Evolutionary conservation across 2,888 invertebrate species (phyloP), one percentile per base, ranked within the genome.

Genomic region (Eupelmus urozonus): DNA sequence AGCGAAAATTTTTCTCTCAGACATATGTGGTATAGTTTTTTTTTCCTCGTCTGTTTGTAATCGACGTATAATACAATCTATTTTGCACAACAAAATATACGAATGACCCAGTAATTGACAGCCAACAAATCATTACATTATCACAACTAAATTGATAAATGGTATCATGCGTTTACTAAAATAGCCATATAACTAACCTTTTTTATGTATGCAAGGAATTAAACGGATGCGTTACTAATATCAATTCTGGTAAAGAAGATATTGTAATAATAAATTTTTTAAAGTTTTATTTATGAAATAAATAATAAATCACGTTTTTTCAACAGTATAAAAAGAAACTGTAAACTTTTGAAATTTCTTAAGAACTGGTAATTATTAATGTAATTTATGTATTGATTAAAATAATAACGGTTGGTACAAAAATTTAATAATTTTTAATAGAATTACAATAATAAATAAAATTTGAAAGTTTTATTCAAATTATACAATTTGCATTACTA

Each of bases 91-190:
- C 57, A 51, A 63, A 72, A 76, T 72, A 73, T 5, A 55, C 45
- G 79, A 66, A 72, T 76, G 76, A 79, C 73, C 76, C 73, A 79
- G 73, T 79, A 76, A 79, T 79, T 69, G 76, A 79, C 79, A 73
- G 76, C 57, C 53, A 73, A 76, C 73, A 76, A 79, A 73, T 76
- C 73, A 76, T 76, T 76, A 70, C 49, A 29, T 27, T 76, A 79
- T 76, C 76, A 53, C 62, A 49, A 34, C 45, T 29, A 59, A 76
- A 76, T 79, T 79, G 79, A 79, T 79, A 76, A 79, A 79, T 76
- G 59, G 5, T 73, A 79, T 79, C 79, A 49, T 7, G 29, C 59
- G 18, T 67, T 34, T 59, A 76, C 76, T 70, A 76, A 73, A 79
- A 79, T 73, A 76, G 69, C 76, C 45, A 49, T 79, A 73, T 69